Evolutionary conservation across 2,797 vertebrate species (phyloP).

Genomic region (Onychomys arenicola): DNA sequence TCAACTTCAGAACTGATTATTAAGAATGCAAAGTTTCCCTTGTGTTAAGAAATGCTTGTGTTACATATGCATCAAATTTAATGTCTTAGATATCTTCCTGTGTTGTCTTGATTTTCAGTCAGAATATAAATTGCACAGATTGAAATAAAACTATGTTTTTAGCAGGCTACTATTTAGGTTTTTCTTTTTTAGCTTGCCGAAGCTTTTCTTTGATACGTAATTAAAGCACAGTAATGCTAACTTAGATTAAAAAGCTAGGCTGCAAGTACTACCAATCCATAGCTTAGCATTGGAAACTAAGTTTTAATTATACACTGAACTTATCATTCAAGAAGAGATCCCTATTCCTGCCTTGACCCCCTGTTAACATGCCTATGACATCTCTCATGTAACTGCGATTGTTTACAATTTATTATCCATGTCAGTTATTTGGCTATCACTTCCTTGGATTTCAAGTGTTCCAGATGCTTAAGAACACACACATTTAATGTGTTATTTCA

Average conservation of each 20-base stretch:
- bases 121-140: background rate
- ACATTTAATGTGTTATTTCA: constrained; percentile 84
- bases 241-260: constrained; percentile 39
- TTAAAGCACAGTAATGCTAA: constrained; percentile 4
- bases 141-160: constrained; percentile 46
- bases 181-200: background rate
- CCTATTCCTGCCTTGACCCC: constrained; percentile 11
- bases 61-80: background rate
- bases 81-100: background rate
- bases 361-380: background rate
- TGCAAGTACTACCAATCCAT: background rate
- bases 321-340: constrained; percentile 26
- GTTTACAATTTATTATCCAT: constrained; percentile 58
- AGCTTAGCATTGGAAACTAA: constrained; percentile 34
- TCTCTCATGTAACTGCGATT: background rate
- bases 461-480: constrained; percentile 83
- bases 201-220: constrained; percentile 1
- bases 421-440: constrained; percentile 53
- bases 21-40: background rate
- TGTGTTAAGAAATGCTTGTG: background rate
- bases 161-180: background rate
- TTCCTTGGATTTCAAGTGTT: constrained; percentile 80
- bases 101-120: background rate
- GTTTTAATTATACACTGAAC: background rate
- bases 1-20: constrained; percentile 3